Conservation (phyloP, 2,888 invertebrate genomes). For the Cosmopolites sordidus region DNA sequence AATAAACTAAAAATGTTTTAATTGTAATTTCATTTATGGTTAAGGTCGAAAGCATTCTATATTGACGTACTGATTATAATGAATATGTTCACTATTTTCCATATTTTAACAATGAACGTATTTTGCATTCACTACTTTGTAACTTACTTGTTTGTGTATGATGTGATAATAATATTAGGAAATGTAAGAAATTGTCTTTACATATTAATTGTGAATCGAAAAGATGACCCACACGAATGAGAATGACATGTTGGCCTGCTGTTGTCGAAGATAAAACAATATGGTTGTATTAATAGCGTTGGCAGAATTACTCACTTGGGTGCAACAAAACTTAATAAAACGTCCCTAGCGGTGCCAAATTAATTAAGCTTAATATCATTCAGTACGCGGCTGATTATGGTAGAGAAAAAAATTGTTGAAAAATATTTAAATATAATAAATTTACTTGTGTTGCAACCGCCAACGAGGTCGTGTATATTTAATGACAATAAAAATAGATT, state of each 20-base stretch:
- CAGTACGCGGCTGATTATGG: not conserved
- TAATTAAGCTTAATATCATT: slow-evolving; percentile 7
- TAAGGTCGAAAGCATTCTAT: no score
- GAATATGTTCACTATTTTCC: no score
- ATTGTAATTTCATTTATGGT: no score
- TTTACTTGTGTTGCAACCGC: not conserved
- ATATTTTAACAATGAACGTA: no score
- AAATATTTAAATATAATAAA: not conserved
- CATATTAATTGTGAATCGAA: not conserved
- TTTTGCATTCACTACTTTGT: no score
- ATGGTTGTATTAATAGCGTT: slow-evolving; percentile 7
- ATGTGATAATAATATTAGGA: no score
- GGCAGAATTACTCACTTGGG: slow-evolving; percentile 15
- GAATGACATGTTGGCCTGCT: not conserved
- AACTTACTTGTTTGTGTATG: no score
- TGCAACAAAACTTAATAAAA: slow-evolving; percentile 15
- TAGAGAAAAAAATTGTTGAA: not conserved
- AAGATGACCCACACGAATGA: not conserved
- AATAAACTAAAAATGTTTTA: no score
- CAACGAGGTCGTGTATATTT: not conserved
- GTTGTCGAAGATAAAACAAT: not conserved
- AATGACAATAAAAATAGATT: slow-evolving; percentile 1
- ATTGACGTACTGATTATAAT: no score
- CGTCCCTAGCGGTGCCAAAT: slow-evolving; percentile 12
- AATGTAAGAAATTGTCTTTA: no score